These are phyloP conservation scores for Eumaeus atala DNA, from an alignment of 1,140 invertebrate genomes.

Conservation along the genomic window DNA sequence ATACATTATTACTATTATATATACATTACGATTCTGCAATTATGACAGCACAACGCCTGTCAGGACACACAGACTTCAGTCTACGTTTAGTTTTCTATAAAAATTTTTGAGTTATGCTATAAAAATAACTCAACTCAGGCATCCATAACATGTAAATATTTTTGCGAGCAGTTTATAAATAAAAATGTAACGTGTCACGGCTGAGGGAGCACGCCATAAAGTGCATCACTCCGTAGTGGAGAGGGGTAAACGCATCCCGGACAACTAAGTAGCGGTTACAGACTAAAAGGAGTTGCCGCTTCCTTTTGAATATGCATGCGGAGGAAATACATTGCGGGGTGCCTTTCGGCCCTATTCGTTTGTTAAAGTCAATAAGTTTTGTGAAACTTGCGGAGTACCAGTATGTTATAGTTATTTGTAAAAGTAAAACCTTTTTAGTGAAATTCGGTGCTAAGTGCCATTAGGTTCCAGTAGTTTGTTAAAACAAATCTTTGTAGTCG, in stretches of 20 bases:
- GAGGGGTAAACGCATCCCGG: not conserved
- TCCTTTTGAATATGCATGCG: not conserved
- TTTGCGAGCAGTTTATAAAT: not conserved
- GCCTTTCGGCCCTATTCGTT: too few relatives aligned
- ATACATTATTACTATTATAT: not conserved
- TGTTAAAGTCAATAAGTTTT: too few relatives aligned
- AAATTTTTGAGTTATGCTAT: not conserved
- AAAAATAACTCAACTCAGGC: not conserved
- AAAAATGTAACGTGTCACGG: constrained; percentile 7
- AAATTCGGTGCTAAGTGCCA: too few relatives aligned
- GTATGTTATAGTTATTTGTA: too few relatives aligned
- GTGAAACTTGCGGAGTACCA: too few relatives aligned
- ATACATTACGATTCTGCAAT: not conserved
- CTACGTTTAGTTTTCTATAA: too few relatives aligned
- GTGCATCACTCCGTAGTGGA: not conserved
- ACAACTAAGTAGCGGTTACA: not conserved
- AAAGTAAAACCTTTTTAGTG: too few relatives aligned
- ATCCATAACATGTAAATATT: not conserved
- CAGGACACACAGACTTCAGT: too few relatives aligned
- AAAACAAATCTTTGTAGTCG: too few relatives aligned
- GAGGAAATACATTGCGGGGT: too few relatives aligned
- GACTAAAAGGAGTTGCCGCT: not conserved
- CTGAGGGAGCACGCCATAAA: not conserved
- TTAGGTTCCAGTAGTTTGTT: too few relatives aligned
- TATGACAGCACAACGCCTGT: not conserved